Percentiles rank a stretch among this genome's conserved stretches.
Conservation (phyloP, 2,888 invertebrate genomes). For the Lasius fuliginosus region DNA sequence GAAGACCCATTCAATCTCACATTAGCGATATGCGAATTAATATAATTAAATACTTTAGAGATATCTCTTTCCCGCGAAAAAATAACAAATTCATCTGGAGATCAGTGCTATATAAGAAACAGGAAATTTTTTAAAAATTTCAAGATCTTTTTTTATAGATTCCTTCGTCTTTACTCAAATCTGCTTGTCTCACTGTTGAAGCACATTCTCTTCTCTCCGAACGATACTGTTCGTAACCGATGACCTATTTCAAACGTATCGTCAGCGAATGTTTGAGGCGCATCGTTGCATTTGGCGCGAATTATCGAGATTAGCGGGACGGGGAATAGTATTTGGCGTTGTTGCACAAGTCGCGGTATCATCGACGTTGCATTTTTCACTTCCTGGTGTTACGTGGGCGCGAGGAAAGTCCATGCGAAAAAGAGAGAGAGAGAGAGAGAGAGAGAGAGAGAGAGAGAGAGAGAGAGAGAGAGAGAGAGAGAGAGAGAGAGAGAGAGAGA, state of each 20-base stretch:
- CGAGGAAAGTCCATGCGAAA: conserved; percentile 58
- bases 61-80: neutral
- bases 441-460: conserved; percentile 44
- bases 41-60: neutral
- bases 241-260: neutral
- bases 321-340: conserved; percentile 40
- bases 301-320: neutral
- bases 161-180: neutral
- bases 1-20: neutral
- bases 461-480: neutral
- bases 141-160: neutral
- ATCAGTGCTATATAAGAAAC: neutral
- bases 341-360: conserved; percentile 69
- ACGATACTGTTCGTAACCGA: neutral
- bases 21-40: neutral
- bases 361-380: conserved; percentile 71
- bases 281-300: conserved; percentile 7
- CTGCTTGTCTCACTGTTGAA: neutral
- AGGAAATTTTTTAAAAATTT: neutral
- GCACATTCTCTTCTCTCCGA: neutral
- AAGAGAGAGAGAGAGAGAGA: too few species aligned
- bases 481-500: conserved; percentile 31
- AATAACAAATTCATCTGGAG: neutral
- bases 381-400: conserved; percentile 78
- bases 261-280: neutral